phyloP scores from a whole-genome alignment of 2,113 vertebrate genomes.

The Percopsis transmontana region DNA sequence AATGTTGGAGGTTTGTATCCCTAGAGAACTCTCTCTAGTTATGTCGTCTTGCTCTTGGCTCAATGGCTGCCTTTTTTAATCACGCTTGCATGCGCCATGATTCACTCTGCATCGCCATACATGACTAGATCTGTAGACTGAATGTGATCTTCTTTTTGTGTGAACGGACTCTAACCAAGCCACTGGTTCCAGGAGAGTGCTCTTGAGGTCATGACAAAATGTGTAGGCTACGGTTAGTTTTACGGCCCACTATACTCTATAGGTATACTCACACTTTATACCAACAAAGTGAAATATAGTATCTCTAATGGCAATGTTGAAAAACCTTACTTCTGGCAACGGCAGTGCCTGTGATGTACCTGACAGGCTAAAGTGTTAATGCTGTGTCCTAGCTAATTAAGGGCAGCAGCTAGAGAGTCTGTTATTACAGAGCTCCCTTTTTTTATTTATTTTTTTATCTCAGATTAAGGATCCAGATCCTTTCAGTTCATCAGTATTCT shows the following conservation, averaged over 20 bases:
- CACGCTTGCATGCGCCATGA: conserved; percentile 69
- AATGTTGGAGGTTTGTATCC: conserved; percentile 99
- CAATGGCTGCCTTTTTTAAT: conserved; percentile 50
- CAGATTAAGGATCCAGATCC: neutral
- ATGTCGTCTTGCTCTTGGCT: conserved; percentile 81
- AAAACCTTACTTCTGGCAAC: too few relatives aligned
- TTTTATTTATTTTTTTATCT: neutral
- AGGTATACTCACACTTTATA: neutral
- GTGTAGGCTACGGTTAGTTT: conserved; percentile 76
- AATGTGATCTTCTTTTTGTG: conserved; percentile 16
- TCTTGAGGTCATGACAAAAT: conserved; percentile 58
- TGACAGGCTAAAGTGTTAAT: neutral
- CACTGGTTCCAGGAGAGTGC: conserved; percentile 54
- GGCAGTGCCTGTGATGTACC: neutral
- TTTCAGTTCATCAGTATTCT: conserved; percentile 54
- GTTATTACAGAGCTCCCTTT: neutral
- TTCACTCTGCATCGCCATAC: conserved; percentile 31
- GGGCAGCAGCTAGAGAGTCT: too few relatives aligned
- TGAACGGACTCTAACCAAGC: conserved; percentile 36
- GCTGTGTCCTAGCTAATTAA: too few relatives aligned
- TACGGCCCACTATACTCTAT: neutral
- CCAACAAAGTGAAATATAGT: neutral
- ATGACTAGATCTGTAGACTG: conserved; percentile 18
- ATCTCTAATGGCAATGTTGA: too few relatives aligned
- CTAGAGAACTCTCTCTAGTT: conserved; percentile 70